Conservation (phyloP, 2,888 invertebrate species). For the Chouioia cunea region DNA sequence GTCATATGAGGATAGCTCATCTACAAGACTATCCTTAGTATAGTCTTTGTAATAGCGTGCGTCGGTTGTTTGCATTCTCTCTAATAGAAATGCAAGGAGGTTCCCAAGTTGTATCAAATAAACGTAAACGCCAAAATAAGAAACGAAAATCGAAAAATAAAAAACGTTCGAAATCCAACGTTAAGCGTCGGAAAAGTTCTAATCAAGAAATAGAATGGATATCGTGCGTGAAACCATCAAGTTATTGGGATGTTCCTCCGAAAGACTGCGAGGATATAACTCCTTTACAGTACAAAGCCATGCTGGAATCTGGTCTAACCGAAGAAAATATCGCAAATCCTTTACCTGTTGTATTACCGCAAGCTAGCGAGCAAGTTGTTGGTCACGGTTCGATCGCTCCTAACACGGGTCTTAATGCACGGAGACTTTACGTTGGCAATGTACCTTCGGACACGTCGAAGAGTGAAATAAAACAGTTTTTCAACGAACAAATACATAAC, state of each 20-base stretch:
- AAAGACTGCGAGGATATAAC: slow-evolving; percentile 98
- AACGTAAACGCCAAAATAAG: too few relatives aligned
- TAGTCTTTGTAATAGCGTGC: too few relatives aligned
- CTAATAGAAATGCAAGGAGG: too few relatives aligned
- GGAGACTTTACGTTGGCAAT: slow-evolving; percentile 93
- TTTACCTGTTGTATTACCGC: slow-evolving; percentile 90
- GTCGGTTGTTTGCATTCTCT: too few relatives aligned
- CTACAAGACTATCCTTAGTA: too few relatives aligned
- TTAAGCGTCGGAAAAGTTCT: too few relatives aligned
- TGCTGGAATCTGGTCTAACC: slow-evolving; percentile 94
- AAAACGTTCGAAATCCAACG: too few relatives aligned
- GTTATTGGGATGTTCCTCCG: slow-evolving; percentile 99
- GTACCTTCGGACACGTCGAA: slow-evolving; percentile 99
- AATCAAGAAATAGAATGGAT: too few relatives aligned
- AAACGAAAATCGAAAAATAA: too few relatives aligned
- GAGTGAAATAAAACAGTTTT: slow-evolving; percentile 99
- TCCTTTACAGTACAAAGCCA: slow-evolving; percentile 88
- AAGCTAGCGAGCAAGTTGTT: slow-evolving; percentile 97
- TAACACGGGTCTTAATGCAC: too few relatives aligned
- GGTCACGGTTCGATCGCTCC: slow-evolving; percentile 95
- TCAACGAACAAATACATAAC: slow-evolving; percentile 98
- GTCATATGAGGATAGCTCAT: too few relatives aligned
- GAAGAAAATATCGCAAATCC: slow-evolving; percentile 95
- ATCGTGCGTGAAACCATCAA: slow-evolving; percentile 90
- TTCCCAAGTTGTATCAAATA: too few relatives aligned